Evolutionary conservation across 1,140 invertebrate species (phyloP).

Genomic region (Phymastichus coffea): DNA sequence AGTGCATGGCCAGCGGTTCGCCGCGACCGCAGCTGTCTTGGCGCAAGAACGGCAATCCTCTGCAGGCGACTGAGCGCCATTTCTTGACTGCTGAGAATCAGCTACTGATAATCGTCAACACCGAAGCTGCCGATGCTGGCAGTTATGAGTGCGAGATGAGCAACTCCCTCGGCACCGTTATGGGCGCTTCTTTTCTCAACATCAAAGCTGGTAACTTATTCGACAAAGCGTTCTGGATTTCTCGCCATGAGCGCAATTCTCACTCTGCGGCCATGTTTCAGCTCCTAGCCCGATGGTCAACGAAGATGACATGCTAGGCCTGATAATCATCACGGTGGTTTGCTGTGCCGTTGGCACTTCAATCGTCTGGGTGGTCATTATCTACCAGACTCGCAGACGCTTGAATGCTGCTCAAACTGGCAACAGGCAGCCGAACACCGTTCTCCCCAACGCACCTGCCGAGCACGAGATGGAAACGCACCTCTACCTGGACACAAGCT

Average conservation of each 20-base stretch:
- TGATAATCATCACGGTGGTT: slow-evolving; percentile 86
- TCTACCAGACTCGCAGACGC: slow-evolving; percentile 79
- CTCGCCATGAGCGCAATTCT: too few species aligned
- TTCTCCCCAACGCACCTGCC: slow-evolving; percentile 19
- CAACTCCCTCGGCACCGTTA: slow-evolving; percentile 75
- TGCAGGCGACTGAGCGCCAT: slow-evolving; percentile 69
- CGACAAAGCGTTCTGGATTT: slow-evolving; percentile 9
- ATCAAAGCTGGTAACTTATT: slow-evolving; percentile 60
- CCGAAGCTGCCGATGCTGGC: slow-evolving; percentile 74
- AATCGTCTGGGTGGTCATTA: slow-evolving; percentile 88
- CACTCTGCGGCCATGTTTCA: too few species aligned
- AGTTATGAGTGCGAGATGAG: slow-evolving; percentile 86
- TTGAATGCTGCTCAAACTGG: slow-evolving; percentile 47
- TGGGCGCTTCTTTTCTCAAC: slow-evolving; percentile 56
- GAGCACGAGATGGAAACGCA: slow-evolving; percentile 45
- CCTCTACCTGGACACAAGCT: slow-evolving; percentile 51
- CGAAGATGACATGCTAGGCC: slow-evolving; percentile 76
- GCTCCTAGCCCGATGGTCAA: too few species aligned
- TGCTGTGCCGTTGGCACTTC: slow-evolving; percentile 88
- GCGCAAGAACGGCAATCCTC: slow-evolving; percentile 79
- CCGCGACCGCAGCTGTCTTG: slow-evolving; percentile 86
- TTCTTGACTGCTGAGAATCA: slow-evolving; percentile 86
- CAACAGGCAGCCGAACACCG: slow-evolving; percentile 29
- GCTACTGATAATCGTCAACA: slow-evolving; percentile 82
- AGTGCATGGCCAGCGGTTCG: slow-evolving; percentile 83